Evolutionary conservation across 2,797 vertebrate species (phyloP), one percentile per base, ranked within the genome.

Genomic region (Poeciliopsis paucimaculata): DNA sequence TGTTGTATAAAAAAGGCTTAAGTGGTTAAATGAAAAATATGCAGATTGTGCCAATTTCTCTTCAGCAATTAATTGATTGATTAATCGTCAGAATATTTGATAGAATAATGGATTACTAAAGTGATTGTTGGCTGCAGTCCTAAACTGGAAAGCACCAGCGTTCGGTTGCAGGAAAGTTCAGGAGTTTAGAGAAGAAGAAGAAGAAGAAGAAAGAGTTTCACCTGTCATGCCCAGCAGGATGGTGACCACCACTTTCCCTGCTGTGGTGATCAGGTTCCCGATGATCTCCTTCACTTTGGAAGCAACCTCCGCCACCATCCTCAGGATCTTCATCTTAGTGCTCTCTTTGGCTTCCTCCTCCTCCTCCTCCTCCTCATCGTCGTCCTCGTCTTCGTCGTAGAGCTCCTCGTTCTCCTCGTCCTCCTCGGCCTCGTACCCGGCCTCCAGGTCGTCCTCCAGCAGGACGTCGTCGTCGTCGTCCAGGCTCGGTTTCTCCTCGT

Each of bases 201-300:
- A n/a, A 68, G 34, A 41, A 11, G 9, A 41, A 46, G 20, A 68
- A 5, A 43, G 39, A 62, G 12, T 31, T 55, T 93, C 90, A 99
- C 98, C 98, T 92, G 98, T 97, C 87, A 97, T 91, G 78, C 98
- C 97, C 91, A 99, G 93, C 91, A 99, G 92, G 91, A 99, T 96
- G 49, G 97, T 99, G 87, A 99, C 96, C 91, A 99, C 97, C 88
- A 99, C 97, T 94, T 98, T 97, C 88, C 98, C 98, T 20, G 98
- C 98, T 0, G 97, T 99, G 88, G 97, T 97, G 90, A 99, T 99
- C 94, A 99, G 95, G 91, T 99, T 97, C 88, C 98, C 98, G 45
- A 99, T 98, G 87, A 98, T 93, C 78, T 99, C 98, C 90, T 99
- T 99, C 76, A 98, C 93, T 95, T 93, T 97, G 78, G 97, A 97